phyloP scores from a whole-genome alignment of 1,140 invertebrate species.

The Lucilia cuprina region DNA sequence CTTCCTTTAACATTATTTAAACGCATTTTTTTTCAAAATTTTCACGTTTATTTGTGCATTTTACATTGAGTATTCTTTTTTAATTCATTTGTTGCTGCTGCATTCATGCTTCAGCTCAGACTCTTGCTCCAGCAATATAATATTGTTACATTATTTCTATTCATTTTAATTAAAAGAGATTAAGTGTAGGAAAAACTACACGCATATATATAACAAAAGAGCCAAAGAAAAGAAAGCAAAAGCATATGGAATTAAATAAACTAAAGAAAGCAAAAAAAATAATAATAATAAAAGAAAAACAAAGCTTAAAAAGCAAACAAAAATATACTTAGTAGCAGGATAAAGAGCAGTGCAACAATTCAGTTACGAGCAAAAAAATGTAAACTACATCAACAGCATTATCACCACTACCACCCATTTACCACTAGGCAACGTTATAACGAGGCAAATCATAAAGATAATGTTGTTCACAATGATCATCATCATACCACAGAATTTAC shows the following conservation, averaged over 20 bases:
- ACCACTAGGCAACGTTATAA: no score
- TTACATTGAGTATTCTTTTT: neutral
- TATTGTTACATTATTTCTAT: constrained; percentile 1
- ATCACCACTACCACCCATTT: neutral
- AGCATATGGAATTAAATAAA: neutral
- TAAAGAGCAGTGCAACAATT: no score
- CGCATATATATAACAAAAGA: neutral
- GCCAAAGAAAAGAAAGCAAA: neutral
- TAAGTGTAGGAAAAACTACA: neutral
- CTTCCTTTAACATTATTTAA: neutral
- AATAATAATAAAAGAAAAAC: neutral
- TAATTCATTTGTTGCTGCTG: neutral
- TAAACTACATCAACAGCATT: neutral
- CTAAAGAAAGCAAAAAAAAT: neutral
- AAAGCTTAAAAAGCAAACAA: neutral
- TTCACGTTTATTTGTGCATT: neutral
- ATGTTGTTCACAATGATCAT: neutral
- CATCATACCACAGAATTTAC: neutral
- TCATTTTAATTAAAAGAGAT: constrained; percentile 15
- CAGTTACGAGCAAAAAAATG: neutral
- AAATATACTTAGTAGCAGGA: neutral
- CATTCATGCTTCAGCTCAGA: no score
- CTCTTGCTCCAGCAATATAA: neutral
- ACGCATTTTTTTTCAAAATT: neutral
- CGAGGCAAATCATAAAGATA: neutral